Conservation (phyloP, 1,140 invertebrate species). For the Formica selysi region DNA sequence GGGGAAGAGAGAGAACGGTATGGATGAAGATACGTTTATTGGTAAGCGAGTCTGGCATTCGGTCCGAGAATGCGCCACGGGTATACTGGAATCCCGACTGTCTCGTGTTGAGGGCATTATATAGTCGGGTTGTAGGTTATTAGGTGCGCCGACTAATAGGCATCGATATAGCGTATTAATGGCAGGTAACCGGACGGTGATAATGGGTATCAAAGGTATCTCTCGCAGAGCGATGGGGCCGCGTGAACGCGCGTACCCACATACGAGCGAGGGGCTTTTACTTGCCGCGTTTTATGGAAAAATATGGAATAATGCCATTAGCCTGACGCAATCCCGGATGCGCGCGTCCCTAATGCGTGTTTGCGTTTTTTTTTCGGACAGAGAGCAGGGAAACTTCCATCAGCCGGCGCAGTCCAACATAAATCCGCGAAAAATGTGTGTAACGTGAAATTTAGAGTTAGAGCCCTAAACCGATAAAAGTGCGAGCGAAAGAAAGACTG, state of each 20-base stretch:
- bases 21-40: conserved; percentile 77
- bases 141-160: conserved; percentile 76
- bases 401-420: conserved; percentile 34
- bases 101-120: conserved; percentile 74
- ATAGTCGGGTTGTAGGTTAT: conserved; percentile 77
- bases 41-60: conserved; percentile 78
- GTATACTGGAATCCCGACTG: conserved; percentile 73
- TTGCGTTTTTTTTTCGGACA: conserved; percentile 61
- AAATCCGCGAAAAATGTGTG: conserved; percentile 52
- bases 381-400: conserved; percentile 49
- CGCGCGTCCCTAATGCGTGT: conserved; percentile 62
- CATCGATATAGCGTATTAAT: conserved; percentile 76
- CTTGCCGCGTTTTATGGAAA: conserved; percentile 62
- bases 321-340: conserved; percentile 55
- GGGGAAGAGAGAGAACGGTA: not conserved
- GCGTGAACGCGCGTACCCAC: not conserved
- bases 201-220: conserved; percentile 76
- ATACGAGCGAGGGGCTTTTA: conserved; percentile 46
- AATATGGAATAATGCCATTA: conserved; percentile 61
- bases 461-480: conserved; percentile 5
- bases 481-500: not conserved
- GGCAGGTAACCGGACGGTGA: conserved; percentile 76
- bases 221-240: conserved; percentile 61
- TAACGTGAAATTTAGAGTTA: conserved; percentile 18
- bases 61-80: conserved; percentile 75